These are phyloP conservation scores for Drosophila lacertosa DNA, from an alignment of 1,140 invertebrate genomes.

Conservation along the genomic window DNA sequence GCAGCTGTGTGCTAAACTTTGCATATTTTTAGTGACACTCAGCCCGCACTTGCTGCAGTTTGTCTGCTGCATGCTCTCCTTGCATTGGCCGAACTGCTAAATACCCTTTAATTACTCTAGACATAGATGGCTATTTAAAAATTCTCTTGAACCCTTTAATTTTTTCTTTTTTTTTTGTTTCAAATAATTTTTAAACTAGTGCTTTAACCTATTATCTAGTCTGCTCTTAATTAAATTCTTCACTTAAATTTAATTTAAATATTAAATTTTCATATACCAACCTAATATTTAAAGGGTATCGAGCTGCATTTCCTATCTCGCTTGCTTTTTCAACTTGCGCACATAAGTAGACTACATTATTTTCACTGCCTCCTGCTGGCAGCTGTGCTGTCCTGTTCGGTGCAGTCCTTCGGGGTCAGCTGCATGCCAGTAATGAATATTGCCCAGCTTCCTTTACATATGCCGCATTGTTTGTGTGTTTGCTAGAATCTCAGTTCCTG, in stretches of 20 bases:
- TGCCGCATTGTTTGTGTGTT: conserved; percentile 31
- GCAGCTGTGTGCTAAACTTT: conserved; percentile 55
- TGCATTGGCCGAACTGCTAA: too few relatives aligned
- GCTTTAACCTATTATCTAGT: too few relatives aligned
- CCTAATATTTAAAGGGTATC: not conserved
- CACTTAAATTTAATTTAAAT: not conserved
- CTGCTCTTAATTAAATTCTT: too few relatives aligned
- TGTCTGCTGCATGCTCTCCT: not conserved
- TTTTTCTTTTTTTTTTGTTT: too few relatives aligned
- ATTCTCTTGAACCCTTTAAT: too few relatives aligned
- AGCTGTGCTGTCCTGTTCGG: not conserved
- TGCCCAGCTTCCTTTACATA: conserved; percentile 44
- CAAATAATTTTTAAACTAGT: too few relatives aligned
- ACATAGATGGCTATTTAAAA: too few relatives aligned
- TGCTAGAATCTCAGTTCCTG: conserved; percentile 9
- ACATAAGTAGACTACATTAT: conserved; percentile 45
- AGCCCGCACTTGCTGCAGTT: conserved; percentile 1
- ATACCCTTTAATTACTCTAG: too few relatives aligned
- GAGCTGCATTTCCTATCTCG: conserved; percentile 28
- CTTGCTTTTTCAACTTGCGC: conserved; percentile 34
- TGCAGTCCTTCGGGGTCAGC: conserved; percentile 46
- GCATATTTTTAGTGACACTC: conserved; percentile 63
- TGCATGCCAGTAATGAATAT: conserved; percentile 49
- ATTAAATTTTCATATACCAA: too few relatives aligned
- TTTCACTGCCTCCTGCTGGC: conserved; percentile 20